A percentile compares a stretch with the other conserved stretches of the same genome.
Conservation (phyloP, 2,888 invertebrate species). For the Argyra leucocephala region DNA sequence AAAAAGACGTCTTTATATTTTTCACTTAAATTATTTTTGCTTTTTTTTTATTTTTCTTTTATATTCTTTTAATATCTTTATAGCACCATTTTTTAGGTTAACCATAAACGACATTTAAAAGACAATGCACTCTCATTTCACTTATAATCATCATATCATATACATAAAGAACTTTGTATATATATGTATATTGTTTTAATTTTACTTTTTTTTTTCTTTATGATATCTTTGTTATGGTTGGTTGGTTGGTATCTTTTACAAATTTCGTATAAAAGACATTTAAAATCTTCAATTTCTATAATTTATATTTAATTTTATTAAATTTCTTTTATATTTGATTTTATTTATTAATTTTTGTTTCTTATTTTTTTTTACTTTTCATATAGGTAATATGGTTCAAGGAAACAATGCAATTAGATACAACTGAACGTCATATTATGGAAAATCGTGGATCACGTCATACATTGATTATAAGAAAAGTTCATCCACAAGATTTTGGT, state of each 20-base stretch:
- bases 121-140: not conserved
- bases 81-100: not conserved
- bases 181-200: no score
- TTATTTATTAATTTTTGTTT: not conserved
- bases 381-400: slow-evolving; percentile 56
- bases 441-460: slow-evolving; percentile 57
- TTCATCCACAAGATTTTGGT: slow-evolving; percentile 58
- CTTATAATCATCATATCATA: no score
- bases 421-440: slow-evolving; percentile 57
- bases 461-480: slow-evolving; percentile 58
- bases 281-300: not conserved
- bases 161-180: no score
- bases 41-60: no score
- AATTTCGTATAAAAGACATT: not conserved
- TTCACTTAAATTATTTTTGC: no score
- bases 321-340: not conserved
- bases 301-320: not conserved
- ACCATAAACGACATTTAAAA: not conserved
- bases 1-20: no score
- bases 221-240: no score
- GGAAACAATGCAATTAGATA: slow-evolving; percentile 58
- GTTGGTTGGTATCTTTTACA: not conserved
- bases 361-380: not conserved
- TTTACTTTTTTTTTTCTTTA: no score
- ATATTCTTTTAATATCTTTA: no score